phyloP scores from a whole-genome alignment of 2,888 invertebrate genomes.

The Drosophila nr. medialis region DNA sequence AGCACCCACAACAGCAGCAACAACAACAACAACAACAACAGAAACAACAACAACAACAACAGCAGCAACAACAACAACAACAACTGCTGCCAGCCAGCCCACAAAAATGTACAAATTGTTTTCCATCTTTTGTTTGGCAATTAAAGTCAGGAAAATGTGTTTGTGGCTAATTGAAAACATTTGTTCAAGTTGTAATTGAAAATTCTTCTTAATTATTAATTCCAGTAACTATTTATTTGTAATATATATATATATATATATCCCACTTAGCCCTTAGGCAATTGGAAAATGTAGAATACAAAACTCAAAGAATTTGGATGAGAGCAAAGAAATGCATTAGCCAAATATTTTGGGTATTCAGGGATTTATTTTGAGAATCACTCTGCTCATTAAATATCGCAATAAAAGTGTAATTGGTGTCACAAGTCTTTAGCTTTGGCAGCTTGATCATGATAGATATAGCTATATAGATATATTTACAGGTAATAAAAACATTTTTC shows the following conservation, averaged over 20 bases:
- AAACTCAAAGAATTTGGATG: neutral
- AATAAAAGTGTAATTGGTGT: neutral
- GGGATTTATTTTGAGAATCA: neutral
- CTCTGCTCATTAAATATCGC: neutral
- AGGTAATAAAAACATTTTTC: neutral
- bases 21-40: conserved; percentile 12
- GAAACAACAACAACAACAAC: conserved; percentile 1
- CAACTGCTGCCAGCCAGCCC: conserved; percentile 10
- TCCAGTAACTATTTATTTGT: neutral
- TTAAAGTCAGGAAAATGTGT: neutral
- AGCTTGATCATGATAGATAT: neutral
- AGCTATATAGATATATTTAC: neutral
- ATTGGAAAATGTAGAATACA: neutral
- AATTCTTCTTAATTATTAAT: too few species aligned
- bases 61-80: conserved; percentile 6
- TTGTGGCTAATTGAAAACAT: neutral
- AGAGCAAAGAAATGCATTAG: neutral
- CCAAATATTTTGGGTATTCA: neutral
- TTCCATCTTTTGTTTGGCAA: neutral
- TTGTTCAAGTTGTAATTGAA: neutral
- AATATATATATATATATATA: neutral
- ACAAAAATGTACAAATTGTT: conserved; percentile 1
- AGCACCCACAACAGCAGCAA: neutral
- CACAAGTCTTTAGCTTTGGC: neutral
- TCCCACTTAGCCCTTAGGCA: neutral